phyloP scores from a whole-genome alignment of 2,113 vertebrate genomes.

The Corythornis madagascariensis region DNA sequence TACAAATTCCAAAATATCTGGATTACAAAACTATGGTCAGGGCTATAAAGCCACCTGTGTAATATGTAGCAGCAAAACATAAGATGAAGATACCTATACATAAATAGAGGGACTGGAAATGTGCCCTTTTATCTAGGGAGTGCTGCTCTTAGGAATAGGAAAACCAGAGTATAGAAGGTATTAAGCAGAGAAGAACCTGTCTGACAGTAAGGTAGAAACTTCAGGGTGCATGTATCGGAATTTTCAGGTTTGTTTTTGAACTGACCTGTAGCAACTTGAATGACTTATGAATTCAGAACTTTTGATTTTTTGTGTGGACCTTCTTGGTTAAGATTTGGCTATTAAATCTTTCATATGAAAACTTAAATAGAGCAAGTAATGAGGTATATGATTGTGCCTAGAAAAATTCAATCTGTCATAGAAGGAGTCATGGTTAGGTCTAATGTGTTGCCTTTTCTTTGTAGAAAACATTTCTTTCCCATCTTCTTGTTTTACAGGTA shows the following conservation, averaged over 20 bases:
- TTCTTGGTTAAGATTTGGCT: background rate
- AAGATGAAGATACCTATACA: background rate
- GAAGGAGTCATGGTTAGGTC: background rate
- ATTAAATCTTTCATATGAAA: background rate
- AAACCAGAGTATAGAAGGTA: background rate
- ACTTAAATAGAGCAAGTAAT: background rate
- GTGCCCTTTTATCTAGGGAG: background rate
- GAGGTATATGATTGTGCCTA: background rate
- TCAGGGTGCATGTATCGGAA: background rate
- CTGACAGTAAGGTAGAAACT: background rate
- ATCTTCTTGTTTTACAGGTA: conserved; percentile 74
- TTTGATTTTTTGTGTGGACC: background rate
- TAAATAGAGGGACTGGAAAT: fast-evolving
- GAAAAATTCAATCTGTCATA: background rate
- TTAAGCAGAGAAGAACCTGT: background rate
- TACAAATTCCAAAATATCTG: background rate
- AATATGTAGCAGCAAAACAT: background rate
- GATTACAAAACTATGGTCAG: background rate
- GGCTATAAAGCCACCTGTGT: background rate
- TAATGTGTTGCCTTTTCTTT: background rate
- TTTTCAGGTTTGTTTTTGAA: background rate
- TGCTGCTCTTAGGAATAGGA: background rate
- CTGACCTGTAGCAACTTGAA: background rate
- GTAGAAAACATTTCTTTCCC: background rate
- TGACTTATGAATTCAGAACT: background rate